These are phyloP conservation scores for Capitella teleta DNA, from an alignment of 1,140 invertebrate species.

Conservation along the genomic window DNA sequence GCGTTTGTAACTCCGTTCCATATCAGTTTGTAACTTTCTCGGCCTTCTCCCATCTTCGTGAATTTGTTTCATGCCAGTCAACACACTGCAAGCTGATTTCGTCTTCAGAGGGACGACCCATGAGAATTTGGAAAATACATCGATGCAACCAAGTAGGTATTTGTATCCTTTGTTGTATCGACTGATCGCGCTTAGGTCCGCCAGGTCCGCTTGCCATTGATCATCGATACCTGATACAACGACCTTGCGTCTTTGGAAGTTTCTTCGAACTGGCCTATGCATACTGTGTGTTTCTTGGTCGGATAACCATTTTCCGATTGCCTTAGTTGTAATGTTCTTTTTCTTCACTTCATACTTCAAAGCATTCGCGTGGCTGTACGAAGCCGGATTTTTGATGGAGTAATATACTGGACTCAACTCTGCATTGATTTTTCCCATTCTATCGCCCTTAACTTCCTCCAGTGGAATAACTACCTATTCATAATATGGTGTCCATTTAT, in stretches of 20 bases:
- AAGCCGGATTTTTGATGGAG: not conserved
- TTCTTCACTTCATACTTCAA: not conserved
- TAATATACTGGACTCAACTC: not conserved
- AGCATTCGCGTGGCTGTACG: not conserved
- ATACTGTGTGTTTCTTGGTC: conserved; percentile 12
- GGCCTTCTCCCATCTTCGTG: no score
- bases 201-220: conserved; percentile 37
- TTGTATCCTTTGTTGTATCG: conserved; percentile 36
- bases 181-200: conserved; percentile 24
- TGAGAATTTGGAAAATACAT: conserved; percentile 42
- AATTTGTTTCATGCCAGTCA: conserved; percentile 17
- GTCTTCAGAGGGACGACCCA: conserved; percentile 42
- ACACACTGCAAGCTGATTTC: conserved; percentile 32
- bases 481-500: no score
- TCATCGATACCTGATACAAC: conserved; percentile 23
- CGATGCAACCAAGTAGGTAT: conserved; percentile 43
- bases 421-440: no score
- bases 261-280: conserved; percentile 10
- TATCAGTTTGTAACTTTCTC: no score
- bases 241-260: conserved; percentile 5
- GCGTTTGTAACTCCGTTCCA: no score
- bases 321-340: not conserved
- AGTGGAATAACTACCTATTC: no score
- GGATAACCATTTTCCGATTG: conserved; percentile 8
- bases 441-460: no score